These are phyloP conservation scores for Thamnaconus septentrionalis DNA, from an alignment of 2,113 vertebrate species.

Conservation along the genomic window DNA sequence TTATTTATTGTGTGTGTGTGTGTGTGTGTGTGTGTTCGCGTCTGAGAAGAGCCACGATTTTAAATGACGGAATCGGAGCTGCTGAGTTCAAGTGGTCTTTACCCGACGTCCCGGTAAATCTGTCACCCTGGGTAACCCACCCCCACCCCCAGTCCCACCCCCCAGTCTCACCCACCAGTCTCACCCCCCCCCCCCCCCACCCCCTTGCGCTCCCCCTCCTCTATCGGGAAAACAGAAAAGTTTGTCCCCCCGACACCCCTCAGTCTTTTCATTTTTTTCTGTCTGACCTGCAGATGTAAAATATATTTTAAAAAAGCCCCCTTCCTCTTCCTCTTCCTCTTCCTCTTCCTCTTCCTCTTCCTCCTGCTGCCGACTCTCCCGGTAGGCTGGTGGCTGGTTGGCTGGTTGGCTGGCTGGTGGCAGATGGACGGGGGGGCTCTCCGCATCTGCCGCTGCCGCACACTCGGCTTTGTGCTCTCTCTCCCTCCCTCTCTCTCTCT, in stretches of 20 bases:
- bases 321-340: no score
- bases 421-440: constrained; percentile 95
- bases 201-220: constrained; percentile 69
- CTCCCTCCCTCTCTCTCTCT: no score
- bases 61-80: no score
- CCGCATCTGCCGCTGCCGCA: constrained; percentile 96
- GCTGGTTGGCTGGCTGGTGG: constrained; percentile 79
- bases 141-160: no score
- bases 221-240: constrained; percentile 69
- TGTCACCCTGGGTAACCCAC: constrained; percentile 76
- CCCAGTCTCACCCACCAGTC: no score
- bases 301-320: constrained; percentile 8
- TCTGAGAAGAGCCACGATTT: constrained; percentile 74
- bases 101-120: constrained; percentile 78
- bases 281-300: constrained; percentile 2
- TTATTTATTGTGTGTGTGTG: no score
- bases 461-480: constrained; percentile 95
- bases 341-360: no score
- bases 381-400: no score
- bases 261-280: constrained; percentile 12
- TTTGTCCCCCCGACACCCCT: constrained; percentile 60
- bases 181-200: no score
- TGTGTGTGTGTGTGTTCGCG: no score
- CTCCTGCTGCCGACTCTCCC: no score
- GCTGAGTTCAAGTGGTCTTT: constrained; percentile 80